phyloP scores from a whole-genome alignment of 2,797 vertebrate species.

The Decapterus maruadsi region DNA sequence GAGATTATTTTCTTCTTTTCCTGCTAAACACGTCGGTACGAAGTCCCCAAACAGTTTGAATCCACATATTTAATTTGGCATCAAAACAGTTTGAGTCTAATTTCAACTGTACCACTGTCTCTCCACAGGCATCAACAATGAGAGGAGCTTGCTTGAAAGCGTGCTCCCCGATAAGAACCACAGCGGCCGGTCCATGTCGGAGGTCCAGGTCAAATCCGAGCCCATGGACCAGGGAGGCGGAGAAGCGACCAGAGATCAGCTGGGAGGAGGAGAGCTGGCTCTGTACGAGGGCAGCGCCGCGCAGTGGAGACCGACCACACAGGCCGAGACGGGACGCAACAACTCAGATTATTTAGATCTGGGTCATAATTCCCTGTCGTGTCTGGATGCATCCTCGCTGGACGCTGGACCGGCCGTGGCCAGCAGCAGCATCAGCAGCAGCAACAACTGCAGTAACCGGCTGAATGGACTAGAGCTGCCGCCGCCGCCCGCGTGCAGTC shows the following conservation, averaged over 20 bases:
- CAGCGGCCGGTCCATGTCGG: conserved; percentile 12
- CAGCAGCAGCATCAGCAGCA: conserved; percentile 8
- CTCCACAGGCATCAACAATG: conserved; percentile 49
- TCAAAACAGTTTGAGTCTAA: background rate
- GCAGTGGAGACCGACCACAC: conserved; percentile 41
- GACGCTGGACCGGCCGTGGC: background rate
- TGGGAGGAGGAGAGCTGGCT: background rate
- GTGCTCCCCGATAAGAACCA: conserved; percentile 2
- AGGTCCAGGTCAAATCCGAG: conserved; percentile 71
- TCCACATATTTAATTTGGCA: too few relatives aligned
- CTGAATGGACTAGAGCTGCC: too few relatives aligned
- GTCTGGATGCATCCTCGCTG: conserved; percentile 39
- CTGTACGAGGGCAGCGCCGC: conserved; percentile 15
- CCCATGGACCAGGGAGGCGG: conserved; percentile 27
- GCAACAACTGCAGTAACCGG: too few relatives aligned
- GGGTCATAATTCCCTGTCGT: conserved; percentile 31
- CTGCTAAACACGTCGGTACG: background rate
- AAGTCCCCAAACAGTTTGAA: background rate
- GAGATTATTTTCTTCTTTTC: background rate
- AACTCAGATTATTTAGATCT: conserved; percentile 38
- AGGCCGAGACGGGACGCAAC: background rate
- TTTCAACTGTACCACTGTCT: background rate
- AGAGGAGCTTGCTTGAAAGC: conserved; percentile 28
- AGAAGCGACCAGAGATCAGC: conserved; percentile 18
- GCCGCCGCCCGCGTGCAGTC: conserved; percentile 40